These are phyloP conservation scores for Strix uralensis DNA, from an alignment of 2,113 vertebrate genomes.

Conservation along the genomic window DNA sequence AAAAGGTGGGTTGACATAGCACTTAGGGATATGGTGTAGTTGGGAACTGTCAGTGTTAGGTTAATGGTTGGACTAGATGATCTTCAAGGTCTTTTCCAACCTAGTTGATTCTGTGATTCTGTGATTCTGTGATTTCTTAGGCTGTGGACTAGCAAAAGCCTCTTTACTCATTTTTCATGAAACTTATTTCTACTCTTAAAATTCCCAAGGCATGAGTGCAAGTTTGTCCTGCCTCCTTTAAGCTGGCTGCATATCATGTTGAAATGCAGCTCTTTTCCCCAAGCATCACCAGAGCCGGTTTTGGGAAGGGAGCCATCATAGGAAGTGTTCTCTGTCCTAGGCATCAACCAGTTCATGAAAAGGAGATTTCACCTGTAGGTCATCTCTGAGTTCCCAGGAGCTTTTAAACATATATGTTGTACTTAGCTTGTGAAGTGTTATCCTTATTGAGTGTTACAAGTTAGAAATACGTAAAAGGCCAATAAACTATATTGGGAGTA, in stretches of 20 bases:
- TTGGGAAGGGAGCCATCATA: not conserved
- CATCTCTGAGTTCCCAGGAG: not conserved
- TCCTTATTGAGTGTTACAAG: not conserved
- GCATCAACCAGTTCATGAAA: not conserved
- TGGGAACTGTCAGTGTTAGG: too few species aligned
- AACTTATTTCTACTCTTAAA: not conserved
- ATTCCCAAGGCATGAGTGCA: not conserved
- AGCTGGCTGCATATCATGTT: not conserved
- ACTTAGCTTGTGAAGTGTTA: not conserved
- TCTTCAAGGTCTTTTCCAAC: too few species aligned
- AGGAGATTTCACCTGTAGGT: not conserved
- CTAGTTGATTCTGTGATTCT: too few species aligned
- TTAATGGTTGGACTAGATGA: too few species aligned
- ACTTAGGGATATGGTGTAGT: too few species aligned
- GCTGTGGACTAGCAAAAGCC: not conserved
- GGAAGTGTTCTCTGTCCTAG: not conserved
- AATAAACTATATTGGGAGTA: not conserved
- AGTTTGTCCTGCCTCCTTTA: not conserved
- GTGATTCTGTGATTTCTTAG: not conserved
- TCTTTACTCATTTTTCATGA: not conserved
- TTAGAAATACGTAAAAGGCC: not conserved
- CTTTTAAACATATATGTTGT: not conserved
- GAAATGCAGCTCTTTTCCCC: not conserved
- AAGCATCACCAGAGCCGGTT: not conserved
- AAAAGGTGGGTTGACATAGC: too few species aligned